Evolutionary conservation across 2,888 invertebrate species (phyloP), one percentile per base, ranked within the genome.

Genomic region (Drosophila mayaguana): DNA sequence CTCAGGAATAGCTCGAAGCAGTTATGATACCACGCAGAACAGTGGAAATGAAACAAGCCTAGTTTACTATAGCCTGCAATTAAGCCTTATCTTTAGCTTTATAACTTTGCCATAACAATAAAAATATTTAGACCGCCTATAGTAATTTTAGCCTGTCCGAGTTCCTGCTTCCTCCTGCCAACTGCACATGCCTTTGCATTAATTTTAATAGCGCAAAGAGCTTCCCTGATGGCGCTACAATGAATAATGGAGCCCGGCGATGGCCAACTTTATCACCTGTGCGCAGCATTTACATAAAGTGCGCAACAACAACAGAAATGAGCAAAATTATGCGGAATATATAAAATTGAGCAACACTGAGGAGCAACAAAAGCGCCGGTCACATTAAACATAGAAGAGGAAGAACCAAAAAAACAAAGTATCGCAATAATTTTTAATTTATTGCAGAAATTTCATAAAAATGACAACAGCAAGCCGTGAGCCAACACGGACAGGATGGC

Each of bases 391-490:
- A 61, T 69, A 63, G 77, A 75, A 72, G 32, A 38, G 25, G 22
- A 25, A n/a, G n/a, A 16, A 43, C 12, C 28, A 28, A 32, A 34
- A 42, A 63, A 62, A 72, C 66, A 80, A 78, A 76, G 76, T 79
- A 73, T 65, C 60, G 86, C 83, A 84, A 86, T 87, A 83, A 84
- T 86, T 89, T 88, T 82, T 79, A 85, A 89, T 88, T 86, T 86
- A 86, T 88, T 77, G 82, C 75, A 70, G 79, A 87, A 75, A 82
- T 87, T 87, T 87, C 72, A 80, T 82, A 86, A 87, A 72, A 88
- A 68, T 64, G 64, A 83, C 76, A 77, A 62, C 51, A 25, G 20
- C 32, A 36, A 18, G 18, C 54, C 40, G n/a, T 25, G 54, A 54
- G 54, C 54, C 36, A 45, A 28, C 36, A 28, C 28, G 9, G 5